Conservation (phyloP, 2,797 vertebrate genomes). For the Babyrousa celebensis region DNA sequence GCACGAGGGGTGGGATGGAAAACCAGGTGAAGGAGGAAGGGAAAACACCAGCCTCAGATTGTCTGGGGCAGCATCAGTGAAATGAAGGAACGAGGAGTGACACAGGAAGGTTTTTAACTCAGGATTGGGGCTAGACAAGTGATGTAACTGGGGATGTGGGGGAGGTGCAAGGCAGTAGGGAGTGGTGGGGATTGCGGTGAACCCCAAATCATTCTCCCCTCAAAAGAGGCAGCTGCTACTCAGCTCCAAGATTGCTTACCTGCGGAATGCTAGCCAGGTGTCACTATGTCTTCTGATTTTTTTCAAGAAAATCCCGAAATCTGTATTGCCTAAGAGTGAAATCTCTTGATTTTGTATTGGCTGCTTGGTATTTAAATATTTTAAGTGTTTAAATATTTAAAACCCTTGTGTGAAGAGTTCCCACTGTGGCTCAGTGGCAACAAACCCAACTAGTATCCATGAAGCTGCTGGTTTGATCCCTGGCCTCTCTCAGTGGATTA, state of each 20-base stretch:
- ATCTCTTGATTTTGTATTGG: neutral
- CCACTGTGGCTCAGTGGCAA: too few relatives aligned
- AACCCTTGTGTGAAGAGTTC: neutral
- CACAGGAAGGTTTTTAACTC: neutral
- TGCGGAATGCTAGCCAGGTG: neutral
- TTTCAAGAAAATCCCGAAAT: slow-evolving; percentile 5
- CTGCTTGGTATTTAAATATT: neutral
- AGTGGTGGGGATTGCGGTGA: neutral
- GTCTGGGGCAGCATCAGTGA: neutral
- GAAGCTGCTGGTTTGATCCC: too few relatives aligned
- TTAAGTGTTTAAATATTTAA: neutral
- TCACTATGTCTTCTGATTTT: neutral
- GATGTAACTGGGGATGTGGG: accelerated
- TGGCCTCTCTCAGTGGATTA: too few relatives aligned
- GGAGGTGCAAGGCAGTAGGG: too few relatives aligned
- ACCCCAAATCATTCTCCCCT: neutral
- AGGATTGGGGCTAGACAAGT: neutral
- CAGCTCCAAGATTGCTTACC: neutral
- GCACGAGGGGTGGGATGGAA: neutral
- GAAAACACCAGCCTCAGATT: neutral
- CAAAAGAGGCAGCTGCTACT: neutral
- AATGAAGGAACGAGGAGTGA: neutral
- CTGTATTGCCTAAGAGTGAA: neutral
- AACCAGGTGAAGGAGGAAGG: too few relatives aligned
- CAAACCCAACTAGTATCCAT: too few relatives aligned